phyloP scores from a whole-genome alignment of 2,888 invertebrate genomes.

The Sycophila texana region DNA sequence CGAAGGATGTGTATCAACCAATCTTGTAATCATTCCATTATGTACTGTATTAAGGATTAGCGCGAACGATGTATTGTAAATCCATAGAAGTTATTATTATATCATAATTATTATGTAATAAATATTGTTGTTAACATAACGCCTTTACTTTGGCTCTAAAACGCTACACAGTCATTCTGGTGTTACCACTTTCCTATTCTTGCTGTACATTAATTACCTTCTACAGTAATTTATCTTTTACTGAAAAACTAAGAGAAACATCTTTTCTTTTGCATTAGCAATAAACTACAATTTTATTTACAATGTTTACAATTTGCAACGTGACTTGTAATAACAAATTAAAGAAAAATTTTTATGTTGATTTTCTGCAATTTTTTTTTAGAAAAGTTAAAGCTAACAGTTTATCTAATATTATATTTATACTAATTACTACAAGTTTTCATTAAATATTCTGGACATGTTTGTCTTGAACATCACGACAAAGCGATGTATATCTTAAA shows the following conservation, averaged over 20 bases:
- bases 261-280: neutral
- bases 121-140: conserved; percentile 76
- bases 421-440: no score
- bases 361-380: conserved; percentile 7
- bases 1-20: conserved; percentile 71
- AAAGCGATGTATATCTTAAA: no score
- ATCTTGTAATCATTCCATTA: conserved; percentile 73
- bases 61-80: conserved; percentile 74
- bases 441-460: no score
- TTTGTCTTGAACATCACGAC: no score
- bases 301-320: conserved; percentile 32
- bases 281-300: conserved; percentile 25
- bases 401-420: no score
- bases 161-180: conserved; percentile 6
- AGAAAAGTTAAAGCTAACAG: neutral
- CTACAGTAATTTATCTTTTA: neutral
- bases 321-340: neutral
- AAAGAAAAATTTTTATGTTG: conserved; percentile 11
- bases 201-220: no score
- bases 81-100: conserved; percentile 75
- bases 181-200: neutral
- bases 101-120: conserved; percentile 75
- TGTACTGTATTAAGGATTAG: conserved; percentile 72
- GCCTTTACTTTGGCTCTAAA: conserved; percentile 48
- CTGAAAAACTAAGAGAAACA: no score